Evolutionary conservation across 2,888 invertebrate genomes (phyloP).

Genomic region (Euzophera pinguis): DNA sequence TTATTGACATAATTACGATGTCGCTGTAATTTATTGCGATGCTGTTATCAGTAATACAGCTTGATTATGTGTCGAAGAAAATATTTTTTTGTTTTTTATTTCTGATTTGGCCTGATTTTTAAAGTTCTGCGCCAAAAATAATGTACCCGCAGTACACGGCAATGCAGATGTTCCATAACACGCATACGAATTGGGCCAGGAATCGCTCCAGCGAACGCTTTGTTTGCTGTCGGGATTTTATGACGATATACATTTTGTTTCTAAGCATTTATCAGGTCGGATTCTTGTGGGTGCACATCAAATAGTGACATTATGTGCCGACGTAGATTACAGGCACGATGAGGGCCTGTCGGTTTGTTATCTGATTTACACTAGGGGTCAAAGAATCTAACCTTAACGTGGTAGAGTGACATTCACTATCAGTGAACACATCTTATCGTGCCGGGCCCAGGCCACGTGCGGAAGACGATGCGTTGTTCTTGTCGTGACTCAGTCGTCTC

Average conservation of each 20-base stretch:
- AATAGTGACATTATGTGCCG: not conserved
- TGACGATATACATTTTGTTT: constrained; percentile 3
- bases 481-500: constrained; percentile 28
- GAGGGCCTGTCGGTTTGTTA: not conserved
- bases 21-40: not conserved
- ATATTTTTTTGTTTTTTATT: not conserved
- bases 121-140: constrained; percentile 60
- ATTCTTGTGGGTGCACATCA: not conserved
- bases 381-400: constrained; percentile 9
- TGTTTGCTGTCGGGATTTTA: constrained; percentile 4
- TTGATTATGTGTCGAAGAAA: not conserved
- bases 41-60: not conserved
- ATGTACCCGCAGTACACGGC: constrained; percentile 50
- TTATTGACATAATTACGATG: constrained; percentile 6
- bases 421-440: constrained; percentile 24
- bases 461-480: constrained; percentile 18
- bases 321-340: not conserved
- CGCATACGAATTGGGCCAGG: constrained; percentile 54
- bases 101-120: constrained; percentile 39
- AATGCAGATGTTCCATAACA: constrained; percentile 69
- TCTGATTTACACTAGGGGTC: constrained; percentile 9
- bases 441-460: constrained; percentile 27
- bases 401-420: constrained; percentile 6
- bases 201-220: constrained; percentile 15
- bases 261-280: not conserved